Evolutionary conservation across 37 sponge, comb jelly and placozoan species (phyloP), one percentile per base, ranked within the genome.

Genomic region (Halisarca cf. caerulea): DNA sequence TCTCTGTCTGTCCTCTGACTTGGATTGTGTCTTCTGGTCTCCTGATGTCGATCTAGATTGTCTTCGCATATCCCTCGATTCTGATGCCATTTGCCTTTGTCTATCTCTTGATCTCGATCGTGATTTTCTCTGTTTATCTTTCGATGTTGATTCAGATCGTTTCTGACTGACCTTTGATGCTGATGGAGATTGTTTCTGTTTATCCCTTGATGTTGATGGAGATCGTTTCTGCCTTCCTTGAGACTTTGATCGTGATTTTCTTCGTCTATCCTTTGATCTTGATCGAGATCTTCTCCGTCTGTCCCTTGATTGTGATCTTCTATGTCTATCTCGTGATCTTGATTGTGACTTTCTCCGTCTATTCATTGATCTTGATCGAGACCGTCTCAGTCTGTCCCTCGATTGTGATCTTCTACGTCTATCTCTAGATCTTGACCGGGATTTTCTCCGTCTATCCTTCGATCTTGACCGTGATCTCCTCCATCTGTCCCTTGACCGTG

Each of bases 231-330:
- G 7, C 9, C 40, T 18, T 20, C 2, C 40, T 18, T 23, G 21
- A 41, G 42, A 44, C 9, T 2, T 20, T 23, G 14, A n/a, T 40
- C 41, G 37, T 5, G 72, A 71, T 71, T 18, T 5, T 37, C 40
- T 33, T 7, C 33, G 37, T 39, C 40, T 14, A 23, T 71, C 72
- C 72, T 30, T 71, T 71, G 72, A 71, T 8, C 40, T 71, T 14
- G 72, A 71, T 28, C 28, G 64, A 15, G 64, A 61, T 37, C 73
- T 71, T 71, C 72, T 33, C 39, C 18, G 7, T 37, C 72, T 71
- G 8, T 71, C 72, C 40, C 5, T 71, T 38, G 72, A 74, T 9
- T 15, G 36, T 44, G 77, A 74, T 41, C 77, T 20, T 15, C 44
- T 21, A 42, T 6, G 21, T 21, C 77, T 40, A 3, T 24, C n/a